Percentiles rank a stretch among this genome's conserved stretches.
Conservation (phyloP, 64 coral and sea anemone genomes). For the Porites australiensis region DNA sequence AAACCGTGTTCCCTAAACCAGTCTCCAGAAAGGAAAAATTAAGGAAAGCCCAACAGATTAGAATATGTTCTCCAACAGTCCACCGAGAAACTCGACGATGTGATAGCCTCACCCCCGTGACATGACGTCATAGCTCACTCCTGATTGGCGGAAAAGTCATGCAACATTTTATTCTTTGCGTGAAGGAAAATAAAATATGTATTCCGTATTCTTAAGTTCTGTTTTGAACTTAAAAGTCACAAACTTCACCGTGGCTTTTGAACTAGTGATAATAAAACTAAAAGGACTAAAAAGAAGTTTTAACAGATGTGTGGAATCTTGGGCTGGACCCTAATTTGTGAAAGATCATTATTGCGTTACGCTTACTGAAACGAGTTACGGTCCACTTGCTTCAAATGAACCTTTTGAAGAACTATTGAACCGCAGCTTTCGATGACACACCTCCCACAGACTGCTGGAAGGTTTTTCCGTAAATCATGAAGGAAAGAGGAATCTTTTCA, state of each 20-base stretch:
- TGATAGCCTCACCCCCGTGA: slow-evolving; percentile 56
- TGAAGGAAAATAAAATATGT: not conserved
- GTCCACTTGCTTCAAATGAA: not conserved
- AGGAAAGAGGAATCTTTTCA: not conserved
- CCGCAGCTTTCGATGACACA: not conserved
- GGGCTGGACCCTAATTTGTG: not conserved
- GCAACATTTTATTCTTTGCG: slow-evolving; percentile 15
- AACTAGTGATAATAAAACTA: not conserved
- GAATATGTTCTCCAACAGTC: slow-evolving; percentile 11
- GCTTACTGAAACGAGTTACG: not conserved
- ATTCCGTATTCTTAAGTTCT: not conserved
- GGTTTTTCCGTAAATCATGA: not conserved
- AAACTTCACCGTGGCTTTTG: not conserved
- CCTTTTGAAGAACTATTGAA: not conserved
- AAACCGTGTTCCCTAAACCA: slow-evolving; percentile 9
- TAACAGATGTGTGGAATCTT: not conserved
- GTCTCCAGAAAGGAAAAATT: slow-evolving; percentile 43
- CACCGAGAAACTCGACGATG: slow-evolving; percentile 22
- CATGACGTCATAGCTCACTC: slow-evolving; percentile 30
- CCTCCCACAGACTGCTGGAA: not conserved
- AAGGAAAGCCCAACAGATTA: slow-evolving; percentile 26
- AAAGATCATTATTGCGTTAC: slow-evolving; percentile 29
- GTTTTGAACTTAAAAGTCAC: not conserved
- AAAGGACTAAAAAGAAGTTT: not conserved
- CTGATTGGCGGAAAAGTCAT: slow-evolving; percentile 29